Percentiles rank a stretch among this genome's conserved stretches.
phyloP scores from a whole-genome alignment of 2,888 invertebrate genomes.

The Habroteleia sp. region DNA sequence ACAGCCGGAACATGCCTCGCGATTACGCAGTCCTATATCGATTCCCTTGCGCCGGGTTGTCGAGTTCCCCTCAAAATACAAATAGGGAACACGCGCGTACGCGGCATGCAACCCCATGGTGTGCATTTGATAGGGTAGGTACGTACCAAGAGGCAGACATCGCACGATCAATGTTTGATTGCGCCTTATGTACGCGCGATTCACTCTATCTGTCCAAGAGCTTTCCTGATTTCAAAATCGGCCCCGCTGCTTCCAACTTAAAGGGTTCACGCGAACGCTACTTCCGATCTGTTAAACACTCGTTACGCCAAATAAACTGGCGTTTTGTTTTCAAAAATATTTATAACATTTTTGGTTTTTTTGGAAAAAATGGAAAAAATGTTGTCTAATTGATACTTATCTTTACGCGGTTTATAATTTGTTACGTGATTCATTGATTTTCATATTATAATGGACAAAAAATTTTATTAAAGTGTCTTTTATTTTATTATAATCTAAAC shows the following conservation, averaged over 20 bases:
- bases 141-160: conserved; percentile 68
- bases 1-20: conserved; percentile 70
- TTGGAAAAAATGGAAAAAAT: too few species aligned
- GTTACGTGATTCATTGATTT: too few species aligned
- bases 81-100: conserved; percentile 74
- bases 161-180: conserved; percentile 67
- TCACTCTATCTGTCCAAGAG: conserved; percentile 62
- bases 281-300: conserved; percentile 25
- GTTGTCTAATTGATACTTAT: too few species aligned
- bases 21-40: conserved; percentile 75
- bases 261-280: conserved; percentile 44
- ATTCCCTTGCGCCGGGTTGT: conserved; percentile 70
- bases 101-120: conserved; percentile 73
- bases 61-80: conserved; percentile 74
- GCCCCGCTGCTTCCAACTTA: conserved; percentile 44
- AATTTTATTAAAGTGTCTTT: too few species aligned
- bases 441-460: too few species aligned
- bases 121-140: conserved; percentile 75
- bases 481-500: too few species aligned
- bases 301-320: background rate
- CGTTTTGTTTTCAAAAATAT: too few species aligned
- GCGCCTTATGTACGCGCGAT: conserved; percentile 66
- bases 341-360: too few species aligned
- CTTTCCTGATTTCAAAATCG: conserved; percentile 53
- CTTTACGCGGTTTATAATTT: too few species aligned